Evolutionary conservation across 2,888 invertebrate species (phyloP).

Genomic region (Xylophagus ater): DNA sequence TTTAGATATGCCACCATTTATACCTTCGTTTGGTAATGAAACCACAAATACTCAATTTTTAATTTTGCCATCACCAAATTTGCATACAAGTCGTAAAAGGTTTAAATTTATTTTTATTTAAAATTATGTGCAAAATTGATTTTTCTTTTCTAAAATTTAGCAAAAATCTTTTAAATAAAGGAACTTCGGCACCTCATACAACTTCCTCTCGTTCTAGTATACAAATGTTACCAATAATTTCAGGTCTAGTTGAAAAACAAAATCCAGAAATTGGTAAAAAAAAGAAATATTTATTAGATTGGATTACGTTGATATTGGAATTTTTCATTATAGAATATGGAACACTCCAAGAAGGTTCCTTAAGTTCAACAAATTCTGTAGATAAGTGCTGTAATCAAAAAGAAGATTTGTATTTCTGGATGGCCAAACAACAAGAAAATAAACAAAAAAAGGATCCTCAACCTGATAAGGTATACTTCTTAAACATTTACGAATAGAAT

Average conservation of each 20-base stretch:
- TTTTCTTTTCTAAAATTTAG: background rate
- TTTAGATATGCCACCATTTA: background rate
- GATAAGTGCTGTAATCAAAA: constrained; percentile 46
- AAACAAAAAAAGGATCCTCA: constrained; percentile 28
- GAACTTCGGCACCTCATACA: constrained; percentile 26
- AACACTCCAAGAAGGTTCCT: constrained; percentile 62
- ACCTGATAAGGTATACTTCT: constrained; percentile 37
- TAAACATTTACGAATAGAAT: background rate
- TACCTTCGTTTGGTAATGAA: background rate
- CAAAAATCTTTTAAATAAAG: background rate
- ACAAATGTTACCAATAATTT: constrained; percentile 40
- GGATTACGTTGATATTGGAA: too few species aligned
- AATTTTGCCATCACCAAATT: constrained; percentile 32
- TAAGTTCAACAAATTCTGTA: constrained; percentile 43
- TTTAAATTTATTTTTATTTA: constrained; percentile 11
- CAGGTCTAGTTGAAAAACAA: constrained; percentile 38
- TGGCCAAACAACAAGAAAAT: constrained; percentile 70
- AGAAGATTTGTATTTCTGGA: constrained; percentile 93
- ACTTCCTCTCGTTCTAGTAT: constrained; percentile 40
- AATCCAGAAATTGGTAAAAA: constrained; percentile 34
- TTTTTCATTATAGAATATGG: constrained; percentile 50
- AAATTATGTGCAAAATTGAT: background rate
- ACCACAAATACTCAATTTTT: too few species aligned
- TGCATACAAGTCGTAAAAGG: constrained; percentile 32
- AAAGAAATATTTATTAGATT: too few species aligned